A percentile compares a stretch with the other conserved stretches of the same genome.
Evolutionary conservation across 1,140 invertebrate species (phyloP).

Genomic region (Oryctes rhinoceros): DNA sequence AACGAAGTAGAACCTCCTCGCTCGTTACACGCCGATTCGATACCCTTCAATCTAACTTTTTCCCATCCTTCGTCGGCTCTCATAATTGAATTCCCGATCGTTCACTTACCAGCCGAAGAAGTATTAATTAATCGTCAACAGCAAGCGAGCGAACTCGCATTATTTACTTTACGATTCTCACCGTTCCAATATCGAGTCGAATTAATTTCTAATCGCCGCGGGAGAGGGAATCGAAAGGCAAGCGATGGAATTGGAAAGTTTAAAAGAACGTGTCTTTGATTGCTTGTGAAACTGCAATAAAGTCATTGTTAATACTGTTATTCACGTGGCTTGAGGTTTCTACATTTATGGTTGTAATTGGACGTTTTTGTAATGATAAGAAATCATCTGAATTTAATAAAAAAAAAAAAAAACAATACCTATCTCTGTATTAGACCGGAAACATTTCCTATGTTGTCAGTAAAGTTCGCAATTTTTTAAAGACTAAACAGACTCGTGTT

Average conservation of each 20-base stretch:
- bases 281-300: not conserved
- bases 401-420: no score
- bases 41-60: not conserved
- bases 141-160: not conserved
- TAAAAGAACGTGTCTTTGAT: not conserved
- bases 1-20: not conserved
- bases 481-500: no score
- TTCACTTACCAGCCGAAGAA: not conserved
- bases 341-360: no score
- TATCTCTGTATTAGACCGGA: no score
- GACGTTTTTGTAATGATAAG: no score
- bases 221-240: not conserved
- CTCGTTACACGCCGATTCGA: no score
- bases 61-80: not conserved
- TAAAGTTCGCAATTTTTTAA: no score
- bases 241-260: not conserved
- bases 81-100: not conserved
- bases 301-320: not conserved
- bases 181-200: not conserved
- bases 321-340: no score
- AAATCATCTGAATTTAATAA: no score
- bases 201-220: not conserved
- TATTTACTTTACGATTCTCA: not conserved
- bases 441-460: no score
- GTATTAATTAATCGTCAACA: not conserved